Evolutionary conservation across 1,140 invertebrate genomes (phyloP), one percentile per base, ranked within the genome.

Genomic region (Sitophilus oryzae): DNA sequence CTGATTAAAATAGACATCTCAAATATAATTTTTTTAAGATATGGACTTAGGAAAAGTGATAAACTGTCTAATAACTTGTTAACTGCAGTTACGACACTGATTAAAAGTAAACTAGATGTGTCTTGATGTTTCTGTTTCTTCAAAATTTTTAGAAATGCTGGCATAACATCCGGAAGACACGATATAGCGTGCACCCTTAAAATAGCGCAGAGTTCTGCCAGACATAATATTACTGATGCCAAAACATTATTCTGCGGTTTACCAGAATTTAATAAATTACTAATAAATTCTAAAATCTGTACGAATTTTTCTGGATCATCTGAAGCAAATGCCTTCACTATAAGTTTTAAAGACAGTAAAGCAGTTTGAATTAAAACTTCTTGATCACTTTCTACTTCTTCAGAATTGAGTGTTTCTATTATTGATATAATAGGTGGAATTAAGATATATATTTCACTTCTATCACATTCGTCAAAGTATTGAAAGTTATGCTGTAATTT

Each of bases 31-130:
- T 87, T 84, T 51, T 85, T 78, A 22, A 94, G 70, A 71, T 93
- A 94, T 0, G 89, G 84, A 59, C 88, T 91, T 18, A 94, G 69
- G 64, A 95, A 93, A 2, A 85, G 73, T 0, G 87, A 82, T 18
- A 93, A 65, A 16, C 83, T 85, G 61, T 91, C 86, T 1, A 93
- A 77, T 18, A 94, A 81, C 69, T 89, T 91, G 48, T 86, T 82
- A 15, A 92, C 68, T 0, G 86, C 80, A 11, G 86, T 88, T 0
- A 92, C 76, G 2, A 61, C 52, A 60, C 70, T 70, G 18, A 59
- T 71, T 71, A 70, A 44, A 65, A 75, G 61, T 38, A 69, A 52
- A 58, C 72, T 58, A 2, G 73, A 73, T 6, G 60, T 59, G 58
- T 73, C 69, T 62, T 76, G 66, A 19, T 68, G 46, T 15, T 71